Evolutionary conservation across 1,140 invertebrate species (phyloP).

Genomic region (Leptinotarsa defecta): DNA sequence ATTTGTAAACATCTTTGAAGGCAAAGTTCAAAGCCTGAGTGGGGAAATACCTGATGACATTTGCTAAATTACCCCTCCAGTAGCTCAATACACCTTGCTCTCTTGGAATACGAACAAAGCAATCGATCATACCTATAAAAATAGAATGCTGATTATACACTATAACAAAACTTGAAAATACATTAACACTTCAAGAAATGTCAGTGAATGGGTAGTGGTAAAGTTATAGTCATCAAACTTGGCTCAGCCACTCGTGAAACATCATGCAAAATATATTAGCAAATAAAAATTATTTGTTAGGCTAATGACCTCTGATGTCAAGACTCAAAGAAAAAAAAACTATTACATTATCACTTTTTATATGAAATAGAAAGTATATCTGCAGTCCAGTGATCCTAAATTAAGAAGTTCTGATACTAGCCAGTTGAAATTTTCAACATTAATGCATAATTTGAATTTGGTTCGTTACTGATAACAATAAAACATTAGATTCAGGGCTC

Average conservation of each 20-base stretch:
- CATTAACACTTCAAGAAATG: not conserved
- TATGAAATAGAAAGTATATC: too few species aligned
- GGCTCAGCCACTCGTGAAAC: slow-evolving; percentile 18
- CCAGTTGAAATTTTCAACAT: too few species aligned
- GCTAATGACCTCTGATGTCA: too few species aligned
- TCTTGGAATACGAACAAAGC: slow-evolving; percentile 81
- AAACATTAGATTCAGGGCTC: too few species aligned
- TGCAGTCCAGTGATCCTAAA: too few species aligned
- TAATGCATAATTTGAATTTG: too few species aligned
- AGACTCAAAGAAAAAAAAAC: too few species aligned
- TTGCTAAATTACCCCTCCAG: slow-evolving; percentile 94
- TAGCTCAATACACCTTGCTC: slow-evolving; percentile 84
- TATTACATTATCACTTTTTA: too few species aligned
- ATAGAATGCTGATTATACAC: not conserved
- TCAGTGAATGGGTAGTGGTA: slow-evolving; percentile 43
- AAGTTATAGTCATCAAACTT: slow-evolving; percentile 22
- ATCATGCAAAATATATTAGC: slow-evolving; percentile 8
- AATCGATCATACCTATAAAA: slow-evolving; percentile 80
- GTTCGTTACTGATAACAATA: too few species aligned
- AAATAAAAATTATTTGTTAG: too few species aligned
- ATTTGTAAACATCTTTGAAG: slow-evolving; percentile 91
- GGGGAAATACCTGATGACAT: slow-evolving; percentile 91
- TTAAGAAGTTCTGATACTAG: too few species aligned
- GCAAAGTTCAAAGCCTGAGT: slow-evolving; percentile 97
- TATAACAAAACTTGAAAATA: not conserved